Conservation (phyloP, 2,797 vertebrate species). For the Arremon aurantiirostris region DNA sequence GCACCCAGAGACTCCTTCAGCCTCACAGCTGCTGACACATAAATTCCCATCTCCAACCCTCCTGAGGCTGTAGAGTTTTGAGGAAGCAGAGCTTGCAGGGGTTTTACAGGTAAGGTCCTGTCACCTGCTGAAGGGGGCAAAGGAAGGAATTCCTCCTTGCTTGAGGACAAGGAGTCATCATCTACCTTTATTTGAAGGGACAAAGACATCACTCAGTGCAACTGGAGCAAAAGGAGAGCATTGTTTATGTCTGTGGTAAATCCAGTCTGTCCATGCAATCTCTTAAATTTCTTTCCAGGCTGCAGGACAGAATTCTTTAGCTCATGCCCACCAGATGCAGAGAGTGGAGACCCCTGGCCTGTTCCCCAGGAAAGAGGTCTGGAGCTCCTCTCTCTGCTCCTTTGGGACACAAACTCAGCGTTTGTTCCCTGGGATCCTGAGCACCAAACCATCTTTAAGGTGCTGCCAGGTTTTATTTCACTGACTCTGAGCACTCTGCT, state of each 20-base stretch:
- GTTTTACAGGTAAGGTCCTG: not conserved
- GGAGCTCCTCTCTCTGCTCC: not conserved
- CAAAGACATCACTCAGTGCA: not conserved
- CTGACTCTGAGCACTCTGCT: rapidly evolving
- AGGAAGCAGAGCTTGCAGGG: not conserved
- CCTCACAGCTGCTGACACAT: not conserved
- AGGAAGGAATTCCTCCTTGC: not conserved
- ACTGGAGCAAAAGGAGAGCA: not conserved
- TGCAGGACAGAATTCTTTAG: not conserved
- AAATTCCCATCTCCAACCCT: not conserved
- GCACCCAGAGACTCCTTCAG: not conserved
- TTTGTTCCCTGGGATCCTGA: not conserved
- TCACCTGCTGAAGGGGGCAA: not conserved
- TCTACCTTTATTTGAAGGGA: not conserved
- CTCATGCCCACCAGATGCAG: not conserved
- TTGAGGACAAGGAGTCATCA: not conserved
- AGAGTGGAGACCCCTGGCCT: not conserved
- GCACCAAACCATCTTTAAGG: not conserved
- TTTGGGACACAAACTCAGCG: not conserved
- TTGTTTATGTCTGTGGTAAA: not conserved
- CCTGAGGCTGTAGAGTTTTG: not conserved
- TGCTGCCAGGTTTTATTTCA: not conserved
- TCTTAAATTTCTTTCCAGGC: not conserved
- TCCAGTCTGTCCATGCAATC: not conserved
- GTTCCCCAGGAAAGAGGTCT: not conserved